A percentile compares a stretch with the other conserved stretches of the same genome.
Conservation (phyloP, 2,113 vertebrate species). For the Erythrolamprus reginae region DNA sequence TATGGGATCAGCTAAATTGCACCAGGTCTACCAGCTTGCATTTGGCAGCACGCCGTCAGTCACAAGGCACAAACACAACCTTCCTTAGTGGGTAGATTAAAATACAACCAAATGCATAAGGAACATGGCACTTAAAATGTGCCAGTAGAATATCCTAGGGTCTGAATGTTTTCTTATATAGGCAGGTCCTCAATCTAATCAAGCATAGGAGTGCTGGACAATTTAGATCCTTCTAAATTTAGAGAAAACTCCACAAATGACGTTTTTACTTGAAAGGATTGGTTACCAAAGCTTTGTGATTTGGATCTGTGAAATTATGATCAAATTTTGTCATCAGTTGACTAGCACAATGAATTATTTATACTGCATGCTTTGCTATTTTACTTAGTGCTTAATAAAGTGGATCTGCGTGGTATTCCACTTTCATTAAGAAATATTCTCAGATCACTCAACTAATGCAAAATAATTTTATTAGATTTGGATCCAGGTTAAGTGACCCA, state of each 20-base stretch:
- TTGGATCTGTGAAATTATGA: neutral
- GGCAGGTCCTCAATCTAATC: neutral
- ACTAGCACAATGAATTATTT: neutral
- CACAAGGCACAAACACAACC: slow-evolving; percentile 28
- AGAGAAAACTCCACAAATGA: neutral
- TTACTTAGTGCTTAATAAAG: neutral
- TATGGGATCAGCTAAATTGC: slow-evolving; percentile 71
- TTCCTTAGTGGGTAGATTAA: neutral
- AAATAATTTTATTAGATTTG: neutral
- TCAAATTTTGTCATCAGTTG: neutral
- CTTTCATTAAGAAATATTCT: neutral
- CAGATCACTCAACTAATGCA: neutral
- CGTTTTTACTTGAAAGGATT: neutral
- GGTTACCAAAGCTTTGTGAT: neutral
- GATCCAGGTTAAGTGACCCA: neutral
- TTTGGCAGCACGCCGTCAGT: slow-evolving; percentile 60
- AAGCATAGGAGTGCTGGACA: fast-evolving
- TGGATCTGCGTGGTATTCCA: neutral
- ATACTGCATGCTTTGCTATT: neutral
- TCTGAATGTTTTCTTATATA: neutral
- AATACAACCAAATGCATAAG: neutral
- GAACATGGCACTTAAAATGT: neutral
- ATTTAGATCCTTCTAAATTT: neutral
- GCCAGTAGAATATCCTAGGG: fast-evolving
- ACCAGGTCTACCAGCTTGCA: slow-evolving; percentile 38